These are phyloP conservation scores for Dipodomys merriami DNA, from an alignment of 2,113 vertebrate species.

Conservation along the genomic window DNA sequence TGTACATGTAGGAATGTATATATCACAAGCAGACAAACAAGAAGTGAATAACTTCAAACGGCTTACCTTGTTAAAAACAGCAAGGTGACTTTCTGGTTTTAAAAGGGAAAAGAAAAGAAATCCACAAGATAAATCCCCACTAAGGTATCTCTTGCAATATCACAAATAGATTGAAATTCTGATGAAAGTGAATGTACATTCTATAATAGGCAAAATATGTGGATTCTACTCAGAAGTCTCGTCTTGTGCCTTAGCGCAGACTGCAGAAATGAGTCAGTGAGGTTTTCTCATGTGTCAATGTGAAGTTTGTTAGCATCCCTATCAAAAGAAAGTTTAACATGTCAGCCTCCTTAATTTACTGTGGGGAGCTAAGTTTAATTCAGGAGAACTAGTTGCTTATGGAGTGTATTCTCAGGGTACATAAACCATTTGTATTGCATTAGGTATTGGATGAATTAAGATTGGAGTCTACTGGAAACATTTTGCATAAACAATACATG, in stretches of 20 bases:
- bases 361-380: conserved; percentile 36
- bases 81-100: neutral
- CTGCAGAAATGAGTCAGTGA: neutral
- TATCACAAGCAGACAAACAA: neutral
- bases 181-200: neutral
- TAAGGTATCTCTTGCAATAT: neutral
- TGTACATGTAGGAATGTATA: neutral
- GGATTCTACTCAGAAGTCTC: conserved; percentile 10
- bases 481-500: conserved; percentile 55
- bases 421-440: conserved; percentile 52
- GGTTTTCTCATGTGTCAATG: conserved; percentile 26
- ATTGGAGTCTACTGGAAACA: conserved; percentile 48
- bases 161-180: conserved; percentile 2
- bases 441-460: conserved; percentile 58
- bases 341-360: conserved; percentile 45
- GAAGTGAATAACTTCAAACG: neutral
- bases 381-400: neutral
- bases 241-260: neutral
- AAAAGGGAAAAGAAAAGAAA: neutral
- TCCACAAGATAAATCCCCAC: neutral
- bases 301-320: neutral
- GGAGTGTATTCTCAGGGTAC: conserved; percentile 22
- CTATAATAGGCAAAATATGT: neutral
- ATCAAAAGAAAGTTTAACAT: conserved; percentile 31
- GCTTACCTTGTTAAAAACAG: neutral